phyloP scores from a whole-genome alignment of 1,140 invertebrate species.

The Camponotus pennsylvanicus region DNA sequence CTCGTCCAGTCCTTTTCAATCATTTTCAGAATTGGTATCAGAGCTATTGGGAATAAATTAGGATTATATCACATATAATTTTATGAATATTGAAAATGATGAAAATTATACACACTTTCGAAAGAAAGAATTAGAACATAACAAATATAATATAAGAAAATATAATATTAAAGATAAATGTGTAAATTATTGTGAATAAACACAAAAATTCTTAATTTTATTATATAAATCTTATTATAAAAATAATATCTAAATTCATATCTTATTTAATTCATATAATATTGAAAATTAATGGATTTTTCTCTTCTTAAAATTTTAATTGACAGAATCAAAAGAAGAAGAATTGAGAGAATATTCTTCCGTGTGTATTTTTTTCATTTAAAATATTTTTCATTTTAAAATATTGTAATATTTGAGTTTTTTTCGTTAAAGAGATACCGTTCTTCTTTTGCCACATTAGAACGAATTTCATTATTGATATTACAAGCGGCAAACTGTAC shows the following conservation, averaged over 20 bases:
- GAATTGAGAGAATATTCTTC: not conserved
- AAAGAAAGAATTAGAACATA: not conserved
- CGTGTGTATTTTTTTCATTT: not conserved
- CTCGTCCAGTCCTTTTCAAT: slow-evolving; percentile 47
- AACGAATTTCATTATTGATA: slow-evolving; percentile 24
- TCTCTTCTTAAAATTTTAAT: not conserved
- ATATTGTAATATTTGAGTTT: not conserved
- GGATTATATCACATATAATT: not conserved
- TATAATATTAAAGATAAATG: not conserved
- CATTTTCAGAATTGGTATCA: slow-evolving; percentile 27
- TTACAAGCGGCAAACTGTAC: slow-evolving; percentile 27
- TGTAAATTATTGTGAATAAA: too few relatives aligned
- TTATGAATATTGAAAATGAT: not conserved
- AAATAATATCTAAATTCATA: too few relatives aligned
- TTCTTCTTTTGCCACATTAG: not conserved
- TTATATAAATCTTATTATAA: too few relatives aligned
- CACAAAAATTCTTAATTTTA: too few relatives aligned
- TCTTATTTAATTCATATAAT: too few relatives aligned
- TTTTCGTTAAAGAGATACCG: not conserved
- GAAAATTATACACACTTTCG: not conserved
- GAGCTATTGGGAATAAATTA: slow-evolving; percentile 6
- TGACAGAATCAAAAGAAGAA: not conserved
- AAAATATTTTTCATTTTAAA: not conserved
- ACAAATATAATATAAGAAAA: not conserved
- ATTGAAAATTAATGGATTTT: too few relatives aligned